Percentiles rank a stretch among this genome's conserved stretches.
Conservation (phyloP, 2,113 vertebrate species). For the Vulpes ferrilata region DNA sequence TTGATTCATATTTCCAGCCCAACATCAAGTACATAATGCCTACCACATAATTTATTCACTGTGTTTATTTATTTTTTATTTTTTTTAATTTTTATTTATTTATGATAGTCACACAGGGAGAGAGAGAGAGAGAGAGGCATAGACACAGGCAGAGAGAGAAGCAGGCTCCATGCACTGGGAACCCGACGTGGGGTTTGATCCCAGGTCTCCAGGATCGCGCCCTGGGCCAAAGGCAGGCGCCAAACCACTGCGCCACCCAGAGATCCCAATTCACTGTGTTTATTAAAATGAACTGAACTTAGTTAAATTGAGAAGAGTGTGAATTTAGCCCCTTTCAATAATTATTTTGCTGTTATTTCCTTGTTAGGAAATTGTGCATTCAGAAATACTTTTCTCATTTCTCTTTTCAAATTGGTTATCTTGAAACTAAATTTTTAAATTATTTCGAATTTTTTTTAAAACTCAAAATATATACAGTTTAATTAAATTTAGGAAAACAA, state of each 20-base stretch:
- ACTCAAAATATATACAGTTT: not conserved
- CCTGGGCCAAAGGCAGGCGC: too few species aligned
- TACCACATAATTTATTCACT: not conserved
- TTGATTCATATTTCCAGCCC: not conserved
- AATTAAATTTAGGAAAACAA: not conserved
- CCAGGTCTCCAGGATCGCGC: too few species aligned
- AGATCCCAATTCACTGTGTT: not conserved
- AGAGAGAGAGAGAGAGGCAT: too few species aligned
- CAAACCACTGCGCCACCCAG: too few species aligned
- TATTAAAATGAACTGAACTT: not conserved
- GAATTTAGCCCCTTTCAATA: not conserved
- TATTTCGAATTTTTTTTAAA: not conserved
- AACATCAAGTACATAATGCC: not conserved
- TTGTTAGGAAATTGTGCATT: not conserved
- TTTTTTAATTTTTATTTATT: too few species aligned
- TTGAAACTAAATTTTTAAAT: not conserved
- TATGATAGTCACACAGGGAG: too few species aligned
- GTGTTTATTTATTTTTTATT: not conserved
- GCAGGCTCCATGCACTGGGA: too few species aligned
- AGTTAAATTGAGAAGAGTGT: not conserved
- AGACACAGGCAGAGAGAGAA: too few species aligned
- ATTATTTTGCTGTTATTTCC: not conserved
- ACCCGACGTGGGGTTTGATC: too few species aligned
- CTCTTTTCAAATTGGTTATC: not conserved
- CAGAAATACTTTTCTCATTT: not conserved